These are phyloP conservation scores for Casuarius casuarius DNA, from an alignment of 2,113 vertebrate genomes.

Conservation along the genomic window DNA sequence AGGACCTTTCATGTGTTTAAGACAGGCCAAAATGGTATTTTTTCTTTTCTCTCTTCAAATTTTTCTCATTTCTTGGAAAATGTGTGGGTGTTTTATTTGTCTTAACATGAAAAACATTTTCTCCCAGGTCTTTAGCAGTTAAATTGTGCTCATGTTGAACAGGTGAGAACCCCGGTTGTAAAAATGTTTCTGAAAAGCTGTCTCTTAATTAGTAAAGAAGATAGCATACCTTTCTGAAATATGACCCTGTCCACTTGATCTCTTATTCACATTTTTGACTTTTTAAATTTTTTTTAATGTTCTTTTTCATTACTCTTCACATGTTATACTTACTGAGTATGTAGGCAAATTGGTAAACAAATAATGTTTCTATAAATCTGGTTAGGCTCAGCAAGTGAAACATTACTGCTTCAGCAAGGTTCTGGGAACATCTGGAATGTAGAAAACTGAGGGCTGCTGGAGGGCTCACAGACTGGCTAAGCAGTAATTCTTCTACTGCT, in stretches of 20 bases:
- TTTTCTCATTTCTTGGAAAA: not conserved
- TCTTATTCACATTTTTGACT: not conserved
- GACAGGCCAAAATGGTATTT: not conserved
- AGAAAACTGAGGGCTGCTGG: not conserved
- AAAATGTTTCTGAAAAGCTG: not conserved
- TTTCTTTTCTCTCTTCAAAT: not conserved
- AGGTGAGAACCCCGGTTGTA: not conserved
- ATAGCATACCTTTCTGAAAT: not conserved
- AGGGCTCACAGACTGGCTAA: not conserved
- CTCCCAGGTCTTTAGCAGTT: not conserved
- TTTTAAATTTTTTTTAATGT: not conserved
- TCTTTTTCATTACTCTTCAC: not conserved
- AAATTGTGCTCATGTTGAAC: not conserved
- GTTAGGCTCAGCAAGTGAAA: not conserved
- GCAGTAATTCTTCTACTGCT: not conserved
- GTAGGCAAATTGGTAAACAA: not conserved
- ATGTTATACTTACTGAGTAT: not conserved
- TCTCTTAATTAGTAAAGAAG: not conserved
- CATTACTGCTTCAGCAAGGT: not conserved
- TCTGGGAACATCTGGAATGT: not conserved
- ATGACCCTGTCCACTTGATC: not conserved
- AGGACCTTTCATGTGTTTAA: not conserved
- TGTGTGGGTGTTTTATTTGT: not conserved
- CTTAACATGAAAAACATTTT: not conserved
- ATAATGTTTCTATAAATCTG: not conserved